phyloP scores from a whole-genome alignment of 2,888 invertebrate genomes.

The Lampropteryx suffumata region DNA sequence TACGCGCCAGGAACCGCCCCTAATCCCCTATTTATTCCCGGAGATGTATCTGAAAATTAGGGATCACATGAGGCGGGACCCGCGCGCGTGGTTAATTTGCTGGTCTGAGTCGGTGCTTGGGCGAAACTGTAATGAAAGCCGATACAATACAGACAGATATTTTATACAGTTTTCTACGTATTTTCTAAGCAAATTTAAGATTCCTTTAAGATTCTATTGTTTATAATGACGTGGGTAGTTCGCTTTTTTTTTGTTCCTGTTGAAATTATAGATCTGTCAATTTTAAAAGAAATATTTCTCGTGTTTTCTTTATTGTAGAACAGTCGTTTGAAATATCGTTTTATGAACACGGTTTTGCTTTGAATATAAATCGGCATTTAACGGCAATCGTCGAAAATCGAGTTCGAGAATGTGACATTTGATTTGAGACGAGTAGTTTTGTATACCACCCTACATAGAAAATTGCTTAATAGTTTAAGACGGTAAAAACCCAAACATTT shows the following conservation, averaged over 20 bases:
- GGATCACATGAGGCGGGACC: conserved; percentile 74
- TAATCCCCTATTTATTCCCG: conserved; percentile 81
- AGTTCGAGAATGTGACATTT: conserved; percentile 12
- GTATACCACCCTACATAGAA: too few relatives aligned
- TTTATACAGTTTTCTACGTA: not conserved
- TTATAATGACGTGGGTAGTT: conserved; percentile 4
- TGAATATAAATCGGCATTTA: conserved; percentile 32
- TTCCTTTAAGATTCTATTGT: conserved; percentile 13
- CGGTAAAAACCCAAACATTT: too few relatives aligned
- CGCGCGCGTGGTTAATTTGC: conserved; percentile 69
- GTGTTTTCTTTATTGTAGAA: conserved; percentile 31
- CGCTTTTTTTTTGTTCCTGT: conserved; percentile 24
- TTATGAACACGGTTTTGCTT: conserved; percentile 32
- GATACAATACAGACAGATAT: conserved; percentile 48
- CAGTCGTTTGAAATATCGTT: conserved; percentile 34
- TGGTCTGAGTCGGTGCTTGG: conserved; percentile 48
- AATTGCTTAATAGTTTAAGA: too few relatives aligned
- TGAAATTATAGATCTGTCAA: conserved; percentile 27
- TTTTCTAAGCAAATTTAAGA: too few relatives aligned
- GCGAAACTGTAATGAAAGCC: conserved; percentile 22
- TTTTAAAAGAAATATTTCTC: conserved; percentile 33
- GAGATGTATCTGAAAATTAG: conserved; percentile 83
- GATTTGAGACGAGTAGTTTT: too few relatives aligned
- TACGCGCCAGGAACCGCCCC: conserved; percentile 75
- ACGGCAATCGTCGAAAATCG: conserved; percentile 30